Evolutionary conservation across 2,113 vertebrate species (phyloP).

Genomic region (Globicephala melas): DNA sequence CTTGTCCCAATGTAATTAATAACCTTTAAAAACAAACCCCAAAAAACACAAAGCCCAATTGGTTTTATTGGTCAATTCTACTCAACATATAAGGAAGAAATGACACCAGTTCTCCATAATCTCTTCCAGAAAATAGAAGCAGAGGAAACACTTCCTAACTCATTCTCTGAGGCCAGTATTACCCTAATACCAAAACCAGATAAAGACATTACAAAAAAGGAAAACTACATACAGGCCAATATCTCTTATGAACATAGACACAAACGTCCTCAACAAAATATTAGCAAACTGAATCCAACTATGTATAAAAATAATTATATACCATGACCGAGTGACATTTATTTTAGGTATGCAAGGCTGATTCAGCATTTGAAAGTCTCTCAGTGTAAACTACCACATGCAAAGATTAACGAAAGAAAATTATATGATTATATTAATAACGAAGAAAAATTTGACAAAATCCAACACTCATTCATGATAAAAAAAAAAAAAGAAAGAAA

Average conservation of each 20-base stretch:
- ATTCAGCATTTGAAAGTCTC: conserved; percentile 6
- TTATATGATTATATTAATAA: background rate
- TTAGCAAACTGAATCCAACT: background rate
- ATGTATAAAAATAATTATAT: conserved; percentile 3
- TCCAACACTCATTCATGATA: background rate
- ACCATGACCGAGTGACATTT: background rate
- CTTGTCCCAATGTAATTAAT: background rate
- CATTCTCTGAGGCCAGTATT: background rate
- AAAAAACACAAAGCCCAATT: background rate
- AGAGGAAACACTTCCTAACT: background rate
- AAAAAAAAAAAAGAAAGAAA: background rate
- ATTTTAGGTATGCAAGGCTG: background rate
- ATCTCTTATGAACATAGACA: background rate
- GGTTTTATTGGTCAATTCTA: conserved; percentile 9
- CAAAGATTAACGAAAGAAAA: background rate
- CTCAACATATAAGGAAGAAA: conserved; percentile 16
- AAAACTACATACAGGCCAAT: background rate
- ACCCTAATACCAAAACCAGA: background rate
- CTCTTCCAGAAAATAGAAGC: background rate
- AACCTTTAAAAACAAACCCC: background rate
- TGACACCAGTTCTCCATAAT: background rate
- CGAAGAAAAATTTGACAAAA: background rate
- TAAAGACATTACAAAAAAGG: background rate
- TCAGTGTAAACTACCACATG: background rate
- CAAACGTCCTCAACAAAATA: background rate